These are phyloP conservation scores for Gymnoscopelus microlampas DNA, from an alignment of 2,797 vertebrate species.

Conservation along the genomic window DNA sequence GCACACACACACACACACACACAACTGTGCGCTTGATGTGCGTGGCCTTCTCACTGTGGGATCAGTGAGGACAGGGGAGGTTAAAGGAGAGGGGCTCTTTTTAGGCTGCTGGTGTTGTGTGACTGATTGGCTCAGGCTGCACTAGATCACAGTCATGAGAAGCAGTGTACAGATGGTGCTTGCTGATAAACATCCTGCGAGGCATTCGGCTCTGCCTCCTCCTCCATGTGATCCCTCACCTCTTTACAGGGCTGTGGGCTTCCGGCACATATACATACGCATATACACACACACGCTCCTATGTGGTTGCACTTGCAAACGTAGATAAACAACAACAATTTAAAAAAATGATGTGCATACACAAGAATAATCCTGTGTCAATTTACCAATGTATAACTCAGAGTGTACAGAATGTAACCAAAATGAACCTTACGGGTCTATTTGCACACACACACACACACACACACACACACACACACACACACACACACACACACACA, in stretches of 20 bases:
- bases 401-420: too few species aligned
- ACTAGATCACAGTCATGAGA: slow-evolving; percentile 73
- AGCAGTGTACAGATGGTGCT: slow-evolving; percentile 78
- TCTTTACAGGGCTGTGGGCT: slow-evolving; percentile 31
- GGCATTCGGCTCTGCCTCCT: slow-evolving; percentile 54
- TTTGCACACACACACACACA: slow-evolving; percentile 52
- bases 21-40: slow-evolving; percentile 64
- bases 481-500: slow-evolving; percentile 58
- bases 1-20: slow-evolving; percentile 15
- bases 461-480: slow-evolving; percentile 53
- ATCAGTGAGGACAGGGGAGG: slow-evolving; percentile 68
- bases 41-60: slow-evolving; percentile 58
- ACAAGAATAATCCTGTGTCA: background rate
- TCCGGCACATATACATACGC: slow-evolving; percentile 29
- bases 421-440: too few species aligned
- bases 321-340: slow-evolving; percentile 24
- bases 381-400: slow-evolving; percentile 9
- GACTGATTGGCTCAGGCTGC: slow-evolving; percentile 77
- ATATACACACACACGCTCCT: slow-evolving; percentile 17
- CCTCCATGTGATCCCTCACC: slow-evolving; percentile 56
- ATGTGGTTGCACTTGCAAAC: background rate
- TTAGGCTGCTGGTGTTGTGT: slow-evolving; percentile 63
- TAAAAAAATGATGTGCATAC: background rate
- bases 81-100: slow-evolving; percentile 70
- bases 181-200: slow-evolving; percentile 72